Evolutionary conservation across 1,140 invertebrate genomes (phyloP).

Genomic region (Temnothorax nylanderi): DNA sequence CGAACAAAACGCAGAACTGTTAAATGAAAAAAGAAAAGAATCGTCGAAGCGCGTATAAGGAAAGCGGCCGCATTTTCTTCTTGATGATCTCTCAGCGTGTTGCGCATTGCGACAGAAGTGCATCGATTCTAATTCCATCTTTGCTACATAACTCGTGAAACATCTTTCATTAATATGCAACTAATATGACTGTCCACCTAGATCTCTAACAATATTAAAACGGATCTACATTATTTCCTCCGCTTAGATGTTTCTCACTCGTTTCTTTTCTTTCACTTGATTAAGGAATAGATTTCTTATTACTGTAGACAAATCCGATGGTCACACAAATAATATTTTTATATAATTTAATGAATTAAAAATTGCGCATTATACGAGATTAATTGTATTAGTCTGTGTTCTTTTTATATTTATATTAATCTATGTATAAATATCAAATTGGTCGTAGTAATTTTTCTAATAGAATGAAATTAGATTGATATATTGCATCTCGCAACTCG

Average conservation of each 20-base stretch:
- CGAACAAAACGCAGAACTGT: constrained; percentile 43
- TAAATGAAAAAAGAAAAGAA: constrained; percentile 41
- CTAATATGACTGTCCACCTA: background rate
- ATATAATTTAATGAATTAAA: constrained; percentile 11
- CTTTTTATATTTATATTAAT: background rate
- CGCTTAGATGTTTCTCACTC: background rate
- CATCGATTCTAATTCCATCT: constrained; percentile 73
- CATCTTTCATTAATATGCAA: background rate
- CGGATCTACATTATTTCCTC: constrained; percentile 4
- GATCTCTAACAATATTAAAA: background rate
- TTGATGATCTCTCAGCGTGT: constrained; percentile 13
- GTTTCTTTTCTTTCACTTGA: background rate
- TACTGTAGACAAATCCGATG: too few relatives aligned
- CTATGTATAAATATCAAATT: background rate
- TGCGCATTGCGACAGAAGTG: constrained; percentile 57
- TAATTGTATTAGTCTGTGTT: background rate
- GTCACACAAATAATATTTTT: background rate
- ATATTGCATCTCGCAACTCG: background rate
- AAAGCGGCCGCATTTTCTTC: constrained; percentile 68
- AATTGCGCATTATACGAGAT: background rate
- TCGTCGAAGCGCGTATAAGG: constrained; percentile 59
- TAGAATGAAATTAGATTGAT: background rate
- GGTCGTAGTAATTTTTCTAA: background rate
- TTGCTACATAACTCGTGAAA: background rate
- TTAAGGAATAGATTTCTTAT: background rate